A percentile compares a stretch with the other conserved stretches of the same genome.
Conservation (phyloP, 2,888 invertebrate species). For the Eristalinus aeneus region DNA sequence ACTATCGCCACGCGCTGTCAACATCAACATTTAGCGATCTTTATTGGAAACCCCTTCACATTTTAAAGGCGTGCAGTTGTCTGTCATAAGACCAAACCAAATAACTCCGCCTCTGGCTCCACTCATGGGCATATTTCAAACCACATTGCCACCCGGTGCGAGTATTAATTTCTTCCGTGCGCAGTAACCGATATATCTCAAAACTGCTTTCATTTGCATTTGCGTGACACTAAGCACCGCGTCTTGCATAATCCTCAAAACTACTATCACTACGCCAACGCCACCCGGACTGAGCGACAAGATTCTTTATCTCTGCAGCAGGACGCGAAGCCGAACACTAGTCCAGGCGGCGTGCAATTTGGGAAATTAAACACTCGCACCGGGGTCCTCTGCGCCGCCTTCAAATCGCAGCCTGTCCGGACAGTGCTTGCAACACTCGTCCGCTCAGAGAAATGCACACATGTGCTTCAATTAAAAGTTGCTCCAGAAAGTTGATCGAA, state of each 20-base stretch:
- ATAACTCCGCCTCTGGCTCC: background rate
- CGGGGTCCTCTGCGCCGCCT: background rate
- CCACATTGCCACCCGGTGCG: background rate
- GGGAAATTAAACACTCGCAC: constrained; percentile 52
- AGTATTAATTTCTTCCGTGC: background rate
- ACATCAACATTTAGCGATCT: no score
- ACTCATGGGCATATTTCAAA: background rate
- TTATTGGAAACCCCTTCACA: no score
- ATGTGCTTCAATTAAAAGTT: constrained; percentile 68
- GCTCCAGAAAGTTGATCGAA: constrained; percentile 68
- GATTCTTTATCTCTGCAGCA: constrained; percentile 47
- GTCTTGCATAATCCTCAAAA: constrained; percentile 25
- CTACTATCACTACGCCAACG: constrained; percentile 59
- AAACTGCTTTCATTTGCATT: background rate
- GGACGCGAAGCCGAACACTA: constrained; percentile 25
- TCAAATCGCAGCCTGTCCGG: background rate
- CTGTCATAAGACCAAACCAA: background rate
- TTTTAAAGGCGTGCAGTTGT: no score
- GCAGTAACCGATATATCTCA: background rate
- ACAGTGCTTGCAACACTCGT: background rate
- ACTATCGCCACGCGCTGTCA: no score
- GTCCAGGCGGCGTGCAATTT: constrained; percentile 54
- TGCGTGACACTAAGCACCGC: background rate
- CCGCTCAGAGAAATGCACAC: constrained; percentile 63
- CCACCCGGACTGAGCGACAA: constrained; percentile 37